Percentiles rank a stretch among this genome's conserved stretches.
Conservation (phyloP, 2,797 vertebrate genomes). For the Enteromius treurensis region DNA sequence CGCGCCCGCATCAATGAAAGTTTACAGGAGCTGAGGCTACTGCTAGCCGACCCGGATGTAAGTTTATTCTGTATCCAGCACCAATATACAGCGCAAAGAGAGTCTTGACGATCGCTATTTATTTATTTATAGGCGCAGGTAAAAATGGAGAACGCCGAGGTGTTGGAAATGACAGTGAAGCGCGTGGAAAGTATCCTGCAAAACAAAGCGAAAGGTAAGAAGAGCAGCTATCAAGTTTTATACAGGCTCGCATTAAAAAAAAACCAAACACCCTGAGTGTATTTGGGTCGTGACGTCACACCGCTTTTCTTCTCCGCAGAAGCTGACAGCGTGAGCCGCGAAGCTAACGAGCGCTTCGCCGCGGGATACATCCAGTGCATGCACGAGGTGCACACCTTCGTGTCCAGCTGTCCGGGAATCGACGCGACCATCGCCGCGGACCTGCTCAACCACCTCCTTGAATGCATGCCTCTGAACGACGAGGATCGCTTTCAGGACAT, state of each 20-base stretch:
- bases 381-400: slow-evolving; percentile 96
- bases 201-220: slow-evolving; percentile 83
- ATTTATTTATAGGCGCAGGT: slow-evolving; percentile 76
- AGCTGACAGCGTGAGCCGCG: slow-evolving; percentile 81
- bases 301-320: slow-evolving; percentile 68
- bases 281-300: slow-evolving; percentile 12
- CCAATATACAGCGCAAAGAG: background rate
- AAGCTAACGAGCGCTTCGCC: slow-evolving; percentile 90
- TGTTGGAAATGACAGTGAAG: slow-evolving; percentile 92
- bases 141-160: slow-evolving; percentile 95
- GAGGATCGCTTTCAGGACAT: slow-evolving; percentile 79
- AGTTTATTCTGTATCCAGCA: slow-evolving; percentile 54
- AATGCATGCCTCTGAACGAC: slow-evolving; percentile 89
- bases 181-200: slow-evolving; percentile 86
- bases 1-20: slow-evolving; percentile 94
- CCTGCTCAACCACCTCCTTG: slow-evolving; percentile 92
- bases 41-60: slow-evolving; percentile 86
- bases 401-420: slow-evolving; percentile 90
- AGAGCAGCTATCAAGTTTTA: slow-evolving; percentile 32
- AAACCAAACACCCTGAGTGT: background rate
- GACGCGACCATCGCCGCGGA: slow-evolving; percentile 87
- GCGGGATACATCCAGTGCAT: slow-evolving; percentile 98
- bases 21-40: slow-evolving; percentile 86
- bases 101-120: background rate
- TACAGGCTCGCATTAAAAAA: background rate